phyloP scores from a whole-genome alignment of 2,113 vertebrate species.

The Ochotona curzoniae region DNA sequence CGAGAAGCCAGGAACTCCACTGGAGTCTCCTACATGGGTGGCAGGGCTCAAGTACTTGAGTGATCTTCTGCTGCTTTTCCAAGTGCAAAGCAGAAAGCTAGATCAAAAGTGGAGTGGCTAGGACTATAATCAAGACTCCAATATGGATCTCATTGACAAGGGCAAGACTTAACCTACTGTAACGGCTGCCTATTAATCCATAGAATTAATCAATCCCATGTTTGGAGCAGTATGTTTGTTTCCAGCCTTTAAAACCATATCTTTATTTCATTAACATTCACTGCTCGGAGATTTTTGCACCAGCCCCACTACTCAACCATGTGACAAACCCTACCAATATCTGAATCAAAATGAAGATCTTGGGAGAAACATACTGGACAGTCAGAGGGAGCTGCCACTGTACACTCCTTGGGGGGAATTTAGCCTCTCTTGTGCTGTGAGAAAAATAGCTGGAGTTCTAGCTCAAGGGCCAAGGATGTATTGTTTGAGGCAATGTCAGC shows the following conservation, averaged over 20 bases:
- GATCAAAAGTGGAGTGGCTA: too few relatives aligned
- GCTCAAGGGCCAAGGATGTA: neutral
- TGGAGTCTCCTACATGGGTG: too few relatives aligned
- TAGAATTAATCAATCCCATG: neutral
- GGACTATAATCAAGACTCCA: too few relatives aligned
- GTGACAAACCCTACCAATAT: neutral
- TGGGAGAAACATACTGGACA: neutral
- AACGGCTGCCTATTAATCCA: neutral
- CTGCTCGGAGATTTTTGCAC: neutral
- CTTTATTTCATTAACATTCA: constrained; percentile 11
- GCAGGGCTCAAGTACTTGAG: too few relatives aligned
- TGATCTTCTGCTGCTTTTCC: too few relatives aligned
- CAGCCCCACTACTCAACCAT: neutral
- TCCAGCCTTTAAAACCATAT: neutral
- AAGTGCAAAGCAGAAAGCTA: too few relatives aligned
- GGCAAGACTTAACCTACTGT: neutral
- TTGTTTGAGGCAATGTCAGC: neutral
- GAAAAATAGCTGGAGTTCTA: neutral
- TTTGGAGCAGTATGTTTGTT: constrained; percentile 26
- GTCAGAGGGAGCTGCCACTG: neutral
- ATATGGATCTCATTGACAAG: too few relatives aligned
- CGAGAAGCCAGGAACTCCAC: too few relatives aligned
- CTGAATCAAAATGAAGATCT: neutral
- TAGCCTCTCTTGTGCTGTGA: neutral
- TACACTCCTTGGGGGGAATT: neutral